These are phyloP conservation scores for Gymnoscopelus microlampas DNA, from an alignment of 2,797 vertebrate genomes.

Conservation along the genomic window DNA sequence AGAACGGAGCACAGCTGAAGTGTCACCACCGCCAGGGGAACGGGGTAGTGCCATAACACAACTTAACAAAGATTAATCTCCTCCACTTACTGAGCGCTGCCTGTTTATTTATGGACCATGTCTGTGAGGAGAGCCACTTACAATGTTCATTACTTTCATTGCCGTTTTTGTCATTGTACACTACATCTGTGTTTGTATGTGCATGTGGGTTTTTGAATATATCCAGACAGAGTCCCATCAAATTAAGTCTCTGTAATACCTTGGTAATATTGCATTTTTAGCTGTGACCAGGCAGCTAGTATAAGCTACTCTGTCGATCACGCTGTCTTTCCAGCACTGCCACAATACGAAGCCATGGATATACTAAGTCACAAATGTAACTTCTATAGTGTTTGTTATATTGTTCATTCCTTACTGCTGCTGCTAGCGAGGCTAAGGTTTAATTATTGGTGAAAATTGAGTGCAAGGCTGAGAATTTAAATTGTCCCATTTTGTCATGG, in stretches of 20 bases:
- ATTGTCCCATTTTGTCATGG: conserved; percentile 22
- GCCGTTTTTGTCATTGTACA: conserved; percentile 41
- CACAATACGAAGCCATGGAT: too few relatives aligned
- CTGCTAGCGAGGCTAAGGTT: too few relatives aligned
- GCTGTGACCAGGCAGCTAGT: background rate
- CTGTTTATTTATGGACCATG: conserved; percentile 45
- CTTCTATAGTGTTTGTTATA: too few relatives aligned
- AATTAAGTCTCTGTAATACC: too few relatives aligned
- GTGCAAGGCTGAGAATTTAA: background rate
- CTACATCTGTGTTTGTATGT: background rate
- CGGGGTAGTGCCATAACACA: conserved; percentile 22
- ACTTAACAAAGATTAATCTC: conserved; percentile 65
- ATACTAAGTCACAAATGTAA: too few relatives aligned
- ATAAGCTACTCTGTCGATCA: background rate
- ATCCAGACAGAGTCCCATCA: background rate
- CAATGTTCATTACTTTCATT: conserved; percentile 32
- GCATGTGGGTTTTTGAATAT: background rate
- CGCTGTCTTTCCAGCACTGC: too few relatives aligned
- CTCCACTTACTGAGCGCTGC: conserved; percentile 32
- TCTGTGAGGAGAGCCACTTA: conserved; percentile 22
- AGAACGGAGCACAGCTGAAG: conserved; percentile 16
- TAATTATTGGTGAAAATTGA: background rate
- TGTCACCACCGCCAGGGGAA: conserved; percentile 29
- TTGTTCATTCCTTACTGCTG: too few relatives aligned
- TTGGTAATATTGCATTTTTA: background rate